Evolutionary conservation across 2,888 invertebrate genomes (phyloP), one percentile per base, ranked within the genome.

Genomic region (Ochropleura leucogaster): DNA sequence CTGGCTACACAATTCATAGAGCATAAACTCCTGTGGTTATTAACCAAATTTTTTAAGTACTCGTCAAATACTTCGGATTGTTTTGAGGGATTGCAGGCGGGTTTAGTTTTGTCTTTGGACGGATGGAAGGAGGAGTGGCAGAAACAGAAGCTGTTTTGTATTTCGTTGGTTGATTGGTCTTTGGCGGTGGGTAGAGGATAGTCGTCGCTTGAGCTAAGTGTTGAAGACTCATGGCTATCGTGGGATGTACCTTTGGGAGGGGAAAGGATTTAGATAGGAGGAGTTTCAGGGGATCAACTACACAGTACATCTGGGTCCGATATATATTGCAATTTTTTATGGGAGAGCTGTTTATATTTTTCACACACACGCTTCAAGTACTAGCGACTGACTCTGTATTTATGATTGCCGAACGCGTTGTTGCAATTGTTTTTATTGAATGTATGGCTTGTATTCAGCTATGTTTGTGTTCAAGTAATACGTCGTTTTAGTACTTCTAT

Each of bases 1-100:
- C 84, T 87, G 8, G 87, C 86, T 0, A 91, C 76, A 79, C 92
- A 94, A 64, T 92, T 88, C 90, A 93, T 91, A 7, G 93, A 93
- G 73, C 92, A 93, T 4, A 93, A 49, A 74, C 93, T 93, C 44
- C 78, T 86, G 49, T 87, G 79, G 47, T 67, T 74, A 14, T 59
- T 74, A 4, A 64, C 40, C 0, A 72, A 4, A 8, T 77, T 59
- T 55, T 74, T 82, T 16, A 79, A 7, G 16, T 51, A 53, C 4
- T 12, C 62, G 16, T 75, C 79, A 8, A 18, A 70, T 3, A 59
- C 42, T 69, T 79, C 67, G 4, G 40, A 79, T 62, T 77, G 79
- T 3, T 64, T 55, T 8, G 18, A 1, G 3, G 62, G 65, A 8
- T 6, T 59, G 6, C 57, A 14, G 0, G 8, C 3, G 9, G 4